These are phyloP conservation scores for Mythimna loreyi DNA, from an alignment of 2,888 invertebrate genomes.

Conservation along the genomic window DNA sequence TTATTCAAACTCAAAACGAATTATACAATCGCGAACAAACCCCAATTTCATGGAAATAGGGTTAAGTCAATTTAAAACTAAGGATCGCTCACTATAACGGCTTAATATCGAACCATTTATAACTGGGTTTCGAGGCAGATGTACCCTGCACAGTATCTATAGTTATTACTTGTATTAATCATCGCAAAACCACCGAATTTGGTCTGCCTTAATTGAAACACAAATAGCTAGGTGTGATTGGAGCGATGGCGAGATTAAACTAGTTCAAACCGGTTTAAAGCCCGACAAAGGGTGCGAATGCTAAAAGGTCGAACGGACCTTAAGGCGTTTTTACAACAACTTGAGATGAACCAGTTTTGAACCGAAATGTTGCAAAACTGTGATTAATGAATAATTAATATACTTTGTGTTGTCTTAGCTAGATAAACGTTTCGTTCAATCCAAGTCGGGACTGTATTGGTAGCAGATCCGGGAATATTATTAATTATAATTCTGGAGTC, in stretches of 20 bases:
- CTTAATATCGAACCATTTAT: slow-evolving; percentile 56
- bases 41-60: slow-evolving; percentile 63
- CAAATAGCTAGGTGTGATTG: slow-evolving; percentile 86
- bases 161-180: slow-evolving; percentile 74
- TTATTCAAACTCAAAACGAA: slow-evolving; percentile 71
- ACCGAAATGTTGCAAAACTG: slow-evolving; percentile 40
- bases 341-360: slow-evolving; percentile 32
- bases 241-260: slow-evolving; percentile 81
- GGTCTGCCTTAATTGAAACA: slow-evolving; percentile 85
- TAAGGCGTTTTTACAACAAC: slow-evolving; percentile 73
- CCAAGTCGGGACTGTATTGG: slow-evolving; percentile 51
- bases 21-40: slow-evolving; percentile 71
- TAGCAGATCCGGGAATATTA: slow-evolving; percentile 52
- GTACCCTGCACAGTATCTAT: slow-evolving; percentile 29
- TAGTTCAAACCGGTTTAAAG: slow-evolving; percentile 75
- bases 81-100: slow-evolving; percentile 57
- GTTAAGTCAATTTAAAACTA: slow-evolving; percentile 68
- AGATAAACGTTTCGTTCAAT: slow-evolving; percentile 56
- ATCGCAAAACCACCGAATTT: slow-evolving; percentile 80
- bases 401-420: slow-evolving; percentile 52
- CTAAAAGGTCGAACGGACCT: slow-evolving; percentile 71
- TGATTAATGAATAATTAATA: slow-evolving; percentile 64
- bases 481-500: slow-evolving; percentile 47
- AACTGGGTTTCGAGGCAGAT: slow-evolving; percentile 43
- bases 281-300: slow-evolving; percentile 75